A percentile compares a stretch with the other conserved stretches of the same genome.
phyloP scores from a whole-genome alignment of 2,113 vertebrate species.

The Myocastor coypus region DNA sequence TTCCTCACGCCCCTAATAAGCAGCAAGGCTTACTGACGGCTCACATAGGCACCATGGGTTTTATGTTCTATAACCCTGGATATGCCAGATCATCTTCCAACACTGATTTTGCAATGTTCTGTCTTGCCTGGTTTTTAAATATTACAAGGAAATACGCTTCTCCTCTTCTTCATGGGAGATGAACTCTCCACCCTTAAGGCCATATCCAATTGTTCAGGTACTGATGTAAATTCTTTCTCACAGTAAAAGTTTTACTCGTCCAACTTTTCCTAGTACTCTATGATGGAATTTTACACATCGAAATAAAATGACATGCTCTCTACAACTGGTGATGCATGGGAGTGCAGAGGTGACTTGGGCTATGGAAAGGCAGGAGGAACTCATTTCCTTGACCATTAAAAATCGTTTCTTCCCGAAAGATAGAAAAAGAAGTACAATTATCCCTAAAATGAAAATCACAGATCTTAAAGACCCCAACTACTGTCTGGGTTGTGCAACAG shows the following conservation, averaged over 20 bases:
- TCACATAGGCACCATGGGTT: slow-evolving; percentile 39
- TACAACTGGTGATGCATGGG: neutral
- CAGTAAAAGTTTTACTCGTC: slow-evolving; percentile 25
- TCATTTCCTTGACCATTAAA: neutral
- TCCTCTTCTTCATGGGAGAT: slow-evolving; percentile 38
- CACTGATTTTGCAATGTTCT: slow-evolving; percentile 23
- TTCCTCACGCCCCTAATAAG: slow-evolving; percentile 8
- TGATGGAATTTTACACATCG: neutral
- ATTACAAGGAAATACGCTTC: slow-evolving; percentile 56
- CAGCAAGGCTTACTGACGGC: slow-evolving; percentile 54
- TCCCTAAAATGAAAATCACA: slow-evolving; percentile 53
- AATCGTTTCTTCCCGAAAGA: slow-evolving; percentile 38
- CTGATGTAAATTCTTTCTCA: slow-evolving; percentile 53
- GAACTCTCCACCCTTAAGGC: slow-evolving; percentile 47
- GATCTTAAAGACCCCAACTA: neutral
- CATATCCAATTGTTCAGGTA: neutral
- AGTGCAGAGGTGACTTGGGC: slow-evolving; percentile 25
- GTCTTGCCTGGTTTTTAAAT: slow-evolving; percentile 50
- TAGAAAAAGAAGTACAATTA: slow-evolving; percentile 11
- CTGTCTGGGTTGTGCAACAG: neutral
- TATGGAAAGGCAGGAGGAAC: slow-evolving; percentile 32
- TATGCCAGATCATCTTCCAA: slow-evolving; percentile 25
- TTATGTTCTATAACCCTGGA: neutral
- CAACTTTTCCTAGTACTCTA: neutral
- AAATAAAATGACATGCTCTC: slow-evolving; percentile 51